A percentile compares a stretch with the other conserved stretches of the same genome.
These are phyloP conservation scores for Elaphurus davidianus DNA, from an alignment of 2,113 vertebrate genomes.

Conservation along the genomic window DNA sequence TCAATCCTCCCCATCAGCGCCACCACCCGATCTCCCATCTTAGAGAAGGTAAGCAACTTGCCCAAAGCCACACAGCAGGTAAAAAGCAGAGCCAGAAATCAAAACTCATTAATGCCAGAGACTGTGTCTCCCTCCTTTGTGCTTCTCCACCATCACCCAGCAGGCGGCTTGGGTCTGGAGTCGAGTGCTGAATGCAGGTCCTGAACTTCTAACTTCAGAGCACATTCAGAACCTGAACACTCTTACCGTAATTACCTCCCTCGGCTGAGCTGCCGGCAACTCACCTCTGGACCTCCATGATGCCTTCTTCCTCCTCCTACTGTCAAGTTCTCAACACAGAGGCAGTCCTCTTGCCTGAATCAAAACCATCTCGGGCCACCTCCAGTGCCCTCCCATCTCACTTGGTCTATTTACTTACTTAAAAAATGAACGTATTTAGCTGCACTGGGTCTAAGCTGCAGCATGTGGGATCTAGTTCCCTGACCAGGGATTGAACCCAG, in stretches of 20 bases:
- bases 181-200: accelerated
- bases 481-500: background rate
- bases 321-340: accelerated
- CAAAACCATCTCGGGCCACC: background rate
- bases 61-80: background rate
- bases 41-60: background rate
- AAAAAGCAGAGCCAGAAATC: background rate
- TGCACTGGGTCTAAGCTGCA: background rate
- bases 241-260: accelerated
- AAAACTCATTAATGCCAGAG: background rate
- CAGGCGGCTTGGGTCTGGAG: background rate
- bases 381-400: background rate
- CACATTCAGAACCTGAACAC: background rate
- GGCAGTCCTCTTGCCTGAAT: background rate
- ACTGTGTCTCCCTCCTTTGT: background rate
- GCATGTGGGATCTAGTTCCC: background rate
- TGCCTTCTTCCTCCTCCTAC: background rate
- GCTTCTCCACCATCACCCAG: background rate
- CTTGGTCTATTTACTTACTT: background rate
- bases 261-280: background rate
- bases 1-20: no score
- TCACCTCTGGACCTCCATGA: no score
- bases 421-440: background rate
- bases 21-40: background rate
- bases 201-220: background rate